These are phyloP conservation scores for Drosophila anomelani DNA, from an alignment of 2,888 invertebrate genomes.

Conservation along the genomic window DNA sequence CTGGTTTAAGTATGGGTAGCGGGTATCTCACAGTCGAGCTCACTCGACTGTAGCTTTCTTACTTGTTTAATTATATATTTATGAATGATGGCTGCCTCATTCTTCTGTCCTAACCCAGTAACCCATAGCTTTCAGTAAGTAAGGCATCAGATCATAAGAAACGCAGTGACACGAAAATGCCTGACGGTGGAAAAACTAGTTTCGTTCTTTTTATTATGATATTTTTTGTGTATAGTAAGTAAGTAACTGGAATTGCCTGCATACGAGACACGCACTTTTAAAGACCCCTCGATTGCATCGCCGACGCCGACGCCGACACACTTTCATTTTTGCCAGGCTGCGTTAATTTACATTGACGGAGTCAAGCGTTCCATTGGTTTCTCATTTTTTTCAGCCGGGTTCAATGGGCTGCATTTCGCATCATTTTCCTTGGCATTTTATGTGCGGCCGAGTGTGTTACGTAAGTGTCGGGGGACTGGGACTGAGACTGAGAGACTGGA, in stretches of 20 bases:
- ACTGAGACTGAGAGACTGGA: constrained; percentile 31
- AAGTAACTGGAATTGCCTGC: constrained; percentile 26
- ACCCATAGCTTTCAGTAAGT: constrained; percentile 7
- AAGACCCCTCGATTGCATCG: constrained; percentile 28
- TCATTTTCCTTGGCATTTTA: constrained; percentile 24
- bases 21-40: too few species aligned
- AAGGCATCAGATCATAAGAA: neutral
- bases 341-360: constrained; percentile 36
- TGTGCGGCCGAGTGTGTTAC: constrained; percentile 39
- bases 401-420: constrained; percentile 36
- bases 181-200: constrained; percentile 8
- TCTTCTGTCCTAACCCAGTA: neutral
- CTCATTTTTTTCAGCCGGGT: constrained; percentile 18
- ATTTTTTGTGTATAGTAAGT: constrained; percentile 2
- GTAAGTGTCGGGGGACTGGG: constrained; percentile 51
- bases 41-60: too few species aligned
- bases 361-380: constrained; percentile 32
- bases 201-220: constrained; percentile 6
- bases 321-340: constrained; percentile 38
- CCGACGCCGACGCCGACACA: constrained; percentile 24
- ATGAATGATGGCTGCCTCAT: too few species aligned
- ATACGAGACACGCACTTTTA: constrained; percentile 35
- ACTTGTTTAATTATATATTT: too few species aligned
- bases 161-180: constrained; percentile 9
- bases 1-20: too few species aligned